Evolutionary conservation across 2,888 invertebrate genomes (phyloP), one percentile per base, ranked within the genome.

Genomic region (Neelides folsomi): DNA sequence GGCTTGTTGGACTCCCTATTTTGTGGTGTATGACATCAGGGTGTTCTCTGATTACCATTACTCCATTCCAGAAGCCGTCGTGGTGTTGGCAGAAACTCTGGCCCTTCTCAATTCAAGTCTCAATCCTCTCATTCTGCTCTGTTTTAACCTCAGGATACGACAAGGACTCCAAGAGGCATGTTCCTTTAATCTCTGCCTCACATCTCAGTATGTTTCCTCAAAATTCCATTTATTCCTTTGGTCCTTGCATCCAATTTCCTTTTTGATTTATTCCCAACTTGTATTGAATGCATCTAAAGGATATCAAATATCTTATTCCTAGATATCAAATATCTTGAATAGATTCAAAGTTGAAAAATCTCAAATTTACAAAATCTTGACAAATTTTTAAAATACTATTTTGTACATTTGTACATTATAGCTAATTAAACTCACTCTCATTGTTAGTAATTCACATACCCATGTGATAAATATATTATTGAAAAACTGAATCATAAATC

Each of bases 1-100:
- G 40, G 66, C 68, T 1, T 72, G 72, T 61, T 72, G 72, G 72
- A 70, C 70, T 13, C 72, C 72, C 0, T 72, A 72, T 59, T 72
- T 72, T 60, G 69, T 72, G 9, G 70, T 71, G 15, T 71, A 71
- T 45, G 66, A 71, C 42, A 67, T 72, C 46, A 64, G 66, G 37
- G 68, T 72, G 16, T 72, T 71, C 65, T 70, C 68, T 49, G 67
- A 71, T 54, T 69, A 70, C 56, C 63, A 55, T 20, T 58, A 67
- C 38, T 40, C 63, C 39, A 65, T 70, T 6, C 68, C 71, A 1
- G 62, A 65, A 12, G 62, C 67, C 2, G 65, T 72, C 13, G 66
- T 69, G 58, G 70, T 67, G 0, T 67, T 71, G 43, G 70, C 67
- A 0, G 72, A 72, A 53, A 66, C 65, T 2, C 38, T 66, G 20